Evolutionary conservation across 2,797 vertebrate genomes (phyloP).

Genomic region (Halcyon smyrnensis): DNA sequence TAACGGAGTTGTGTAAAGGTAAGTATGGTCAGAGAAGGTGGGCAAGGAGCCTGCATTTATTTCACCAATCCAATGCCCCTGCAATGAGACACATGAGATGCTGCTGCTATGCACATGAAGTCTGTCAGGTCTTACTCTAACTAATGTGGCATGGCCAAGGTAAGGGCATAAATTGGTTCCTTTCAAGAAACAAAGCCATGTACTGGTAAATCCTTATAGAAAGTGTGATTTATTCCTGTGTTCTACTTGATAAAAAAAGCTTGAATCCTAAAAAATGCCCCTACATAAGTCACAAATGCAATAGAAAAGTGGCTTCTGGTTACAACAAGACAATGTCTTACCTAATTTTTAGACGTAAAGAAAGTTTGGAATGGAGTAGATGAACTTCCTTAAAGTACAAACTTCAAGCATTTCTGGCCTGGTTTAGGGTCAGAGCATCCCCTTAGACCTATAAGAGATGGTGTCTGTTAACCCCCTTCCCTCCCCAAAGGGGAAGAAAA

Average conservation of each 20-base stretch:
- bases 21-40: fast-evolving
- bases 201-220: neutral
- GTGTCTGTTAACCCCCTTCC: no score
- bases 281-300: neutral
- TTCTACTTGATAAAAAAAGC: neutral
- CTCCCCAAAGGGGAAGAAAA: no score
- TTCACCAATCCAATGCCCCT: no score
- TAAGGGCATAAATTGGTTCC: neutral
- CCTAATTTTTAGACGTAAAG: neutral
- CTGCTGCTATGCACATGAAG: neutral
- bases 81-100: neutral
- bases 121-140: neutral
- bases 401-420: neutral
- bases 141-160: neutral
- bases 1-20: neutral
- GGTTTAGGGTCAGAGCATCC: no score
- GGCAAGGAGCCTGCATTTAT: neutral
- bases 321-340: neutral
- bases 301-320: neutral
- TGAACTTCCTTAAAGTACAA: neutral
- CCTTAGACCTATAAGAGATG: no score
- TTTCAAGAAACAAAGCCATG: neutral
- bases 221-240: neutral
- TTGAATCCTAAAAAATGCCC: neutral
- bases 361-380: neutral